Conservation (phyloP, 2,797 vertebrate species). For the Danio choprae region DNA sequence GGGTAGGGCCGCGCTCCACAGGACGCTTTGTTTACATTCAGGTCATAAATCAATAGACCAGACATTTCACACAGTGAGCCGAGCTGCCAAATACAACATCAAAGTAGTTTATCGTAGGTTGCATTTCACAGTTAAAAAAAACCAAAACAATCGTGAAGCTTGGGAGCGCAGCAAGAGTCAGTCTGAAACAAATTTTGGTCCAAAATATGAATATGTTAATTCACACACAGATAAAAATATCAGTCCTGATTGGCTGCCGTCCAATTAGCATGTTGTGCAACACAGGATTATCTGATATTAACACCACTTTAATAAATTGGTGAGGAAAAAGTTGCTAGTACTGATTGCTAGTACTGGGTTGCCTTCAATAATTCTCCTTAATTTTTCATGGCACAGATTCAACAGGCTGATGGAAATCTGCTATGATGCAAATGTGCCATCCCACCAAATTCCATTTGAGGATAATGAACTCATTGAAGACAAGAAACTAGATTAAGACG, state of each 20-base stretch:
- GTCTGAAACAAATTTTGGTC: neutral
- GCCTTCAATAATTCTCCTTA: too few species aligned
- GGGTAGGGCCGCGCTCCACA: constrained; percentile 36
- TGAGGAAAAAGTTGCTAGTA: too few species aligned
- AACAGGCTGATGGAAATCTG: too few species aligned
- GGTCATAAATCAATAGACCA: constrained; percentile 57
- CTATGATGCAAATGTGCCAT: too few species aligned
- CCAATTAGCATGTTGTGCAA: too few species aligned
- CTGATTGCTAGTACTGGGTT: too few species aligned
- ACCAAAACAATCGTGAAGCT: constrained; percentile 30
- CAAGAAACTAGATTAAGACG: too few species aligned
- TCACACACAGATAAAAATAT: constrained; percentile 3
- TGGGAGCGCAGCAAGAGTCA: constrained; percentile 8
- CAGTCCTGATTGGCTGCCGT: neutral
- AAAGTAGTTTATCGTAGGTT: constrained; percentile 51
- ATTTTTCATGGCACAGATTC: too few species aligned
- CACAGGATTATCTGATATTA: too few species aligned
- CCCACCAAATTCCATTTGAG: too few species aligned
- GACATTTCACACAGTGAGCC: constrained; percentile 41
- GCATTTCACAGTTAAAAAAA: constrained; percentile 42
- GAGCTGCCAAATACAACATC: constrained; percentile 36
- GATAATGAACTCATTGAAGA: too few species aligned
- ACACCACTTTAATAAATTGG: too few species aligned
- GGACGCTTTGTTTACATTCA: constrained; percentile 42
- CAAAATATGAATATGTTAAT: neutral